These are phyloP conservation scores for Notarius quadriscutis DNA, from an alignment of 2,113 vertebrate species.

Conservation along the genomic window DNA sequence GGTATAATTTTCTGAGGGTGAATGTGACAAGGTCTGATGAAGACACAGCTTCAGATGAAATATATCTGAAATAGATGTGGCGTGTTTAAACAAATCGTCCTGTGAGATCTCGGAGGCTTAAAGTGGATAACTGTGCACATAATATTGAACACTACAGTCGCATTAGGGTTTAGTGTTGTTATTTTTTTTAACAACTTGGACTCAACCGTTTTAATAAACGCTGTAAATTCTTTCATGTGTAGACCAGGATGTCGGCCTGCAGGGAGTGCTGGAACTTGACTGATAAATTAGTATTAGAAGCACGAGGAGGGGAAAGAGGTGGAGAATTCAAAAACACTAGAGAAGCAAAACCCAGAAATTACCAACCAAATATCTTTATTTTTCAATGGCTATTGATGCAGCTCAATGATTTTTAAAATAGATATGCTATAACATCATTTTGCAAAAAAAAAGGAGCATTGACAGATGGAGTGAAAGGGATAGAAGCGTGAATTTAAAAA, in stretches of 20 bases:
- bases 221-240: conserved; percentile 5
- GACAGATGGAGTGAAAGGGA: background rate
- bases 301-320: background rate
- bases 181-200: background rate
- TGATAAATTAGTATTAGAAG: conserved; percentile 2
- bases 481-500: background rate
- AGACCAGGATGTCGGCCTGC: background rate
- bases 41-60: background rate
- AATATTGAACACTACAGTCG: background rate
- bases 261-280: background rate
- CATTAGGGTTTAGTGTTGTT: background rate
- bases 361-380: background rate
- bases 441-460: background rate
- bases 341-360: background rate
- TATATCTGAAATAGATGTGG: conserved; percentile 15
- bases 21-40: background rate
- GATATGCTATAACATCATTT: background rate
- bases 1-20: background rate
- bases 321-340: no score
- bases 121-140: conserved; percentile 21
- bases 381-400: background rate
- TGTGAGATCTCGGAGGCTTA: background rate
- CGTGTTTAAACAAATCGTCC: conserved; percentile 21
- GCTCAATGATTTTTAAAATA: background rate
- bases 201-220: conserved; percentile 11